Percentiles rank a stretch among this genome's conserved stretches.
These are phyloP conservation scores for Pseudopleuronectes americanus DNA, from an alignment of 2,797 vertebrate genomes.

Conservation along the genomic window DNA sequence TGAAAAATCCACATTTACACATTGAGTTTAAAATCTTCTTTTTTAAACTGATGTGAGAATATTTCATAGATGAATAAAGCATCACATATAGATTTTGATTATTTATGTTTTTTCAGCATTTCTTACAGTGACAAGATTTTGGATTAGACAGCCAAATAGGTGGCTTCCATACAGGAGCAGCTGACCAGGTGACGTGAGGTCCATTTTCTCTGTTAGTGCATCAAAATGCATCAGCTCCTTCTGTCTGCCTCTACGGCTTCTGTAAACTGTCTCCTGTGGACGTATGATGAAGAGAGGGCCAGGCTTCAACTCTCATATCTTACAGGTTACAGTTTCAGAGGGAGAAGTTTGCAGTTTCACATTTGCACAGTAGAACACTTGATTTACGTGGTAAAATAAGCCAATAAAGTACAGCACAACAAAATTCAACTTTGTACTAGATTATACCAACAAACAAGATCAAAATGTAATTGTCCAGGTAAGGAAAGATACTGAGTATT, in stretches of 20 bases:
- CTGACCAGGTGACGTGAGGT: background rate
- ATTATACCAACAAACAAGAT: too few species aligned
- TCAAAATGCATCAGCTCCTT: constrained; percentile 8
- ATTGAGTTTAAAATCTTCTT: background rate
- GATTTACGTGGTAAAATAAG: background rate
- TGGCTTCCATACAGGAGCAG: too few species aligned
- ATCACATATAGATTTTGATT: too few species aligned
- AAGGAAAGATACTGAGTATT: too few species aligned
- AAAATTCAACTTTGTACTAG: too few species aligned
- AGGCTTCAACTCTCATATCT: background rate
- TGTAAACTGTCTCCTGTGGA: constrained; percentile 2
- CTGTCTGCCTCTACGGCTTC: background rate
- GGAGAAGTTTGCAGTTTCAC: background rate
- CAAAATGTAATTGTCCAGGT: too few species aligned
- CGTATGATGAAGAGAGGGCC: background rate
- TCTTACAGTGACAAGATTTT: too few species aligned
- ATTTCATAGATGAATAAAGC: background rate
- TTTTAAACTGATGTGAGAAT: background rate
- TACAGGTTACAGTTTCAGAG: background rate
- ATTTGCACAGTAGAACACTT: background rate
- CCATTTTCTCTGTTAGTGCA: constrained; percentile 9
- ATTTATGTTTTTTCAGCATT: too few species aligned
- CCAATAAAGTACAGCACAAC: background rate
- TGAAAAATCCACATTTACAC: background rate
- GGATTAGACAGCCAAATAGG: too few species aligned